These are phyloP conservation scores for Borostomias antarcticus DNA, from an alignment of 2,797 vertebrate species.

Conservation along the genomic window DNA sequence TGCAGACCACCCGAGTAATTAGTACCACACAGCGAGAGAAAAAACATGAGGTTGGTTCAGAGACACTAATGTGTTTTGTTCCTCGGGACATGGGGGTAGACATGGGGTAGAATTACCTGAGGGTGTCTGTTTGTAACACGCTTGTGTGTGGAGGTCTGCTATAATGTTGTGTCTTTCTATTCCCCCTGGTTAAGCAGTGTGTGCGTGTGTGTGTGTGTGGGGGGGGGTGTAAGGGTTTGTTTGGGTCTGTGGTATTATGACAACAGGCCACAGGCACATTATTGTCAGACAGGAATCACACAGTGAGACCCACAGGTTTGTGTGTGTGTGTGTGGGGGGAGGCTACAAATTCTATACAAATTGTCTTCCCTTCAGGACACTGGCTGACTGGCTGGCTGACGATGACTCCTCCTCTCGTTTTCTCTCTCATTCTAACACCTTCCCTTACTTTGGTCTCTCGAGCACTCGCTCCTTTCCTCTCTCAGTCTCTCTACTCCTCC, in stretches of 20 bases:
- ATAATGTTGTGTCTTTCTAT: background rate
- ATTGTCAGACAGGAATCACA: slow-evolving; percentile 51
- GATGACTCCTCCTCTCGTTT: slow-evolving; percentile 38
- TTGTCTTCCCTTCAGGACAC: slow-evolving; percentile 54
- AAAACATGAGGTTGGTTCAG: background rate
- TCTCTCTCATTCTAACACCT: background rate
- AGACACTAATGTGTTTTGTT: background rate
- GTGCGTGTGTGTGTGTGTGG: slow-evolving; percentile 3
- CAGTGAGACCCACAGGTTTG: slow-evolving; percentile 3
- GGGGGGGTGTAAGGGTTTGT: slow-evolving; percentile 5
- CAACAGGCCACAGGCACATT: slow-evolving; percentile 50
- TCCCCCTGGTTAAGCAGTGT: background rate
- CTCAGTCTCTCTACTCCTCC: background rate
- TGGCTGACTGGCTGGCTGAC: slow-evolving; percentile 41
- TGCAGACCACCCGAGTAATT: slow-evolving; percentile 72
- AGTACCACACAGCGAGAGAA: slow-evolving; percentile 53
- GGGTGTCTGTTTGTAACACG: background rate
- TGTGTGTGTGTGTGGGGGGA: slow-evolving; percentile 2
- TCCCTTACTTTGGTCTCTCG: background rate
- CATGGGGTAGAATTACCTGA: background rate
- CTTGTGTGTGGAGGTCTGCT: background rate
- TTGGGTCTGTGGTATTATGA: slow-evolving; percentile 24
- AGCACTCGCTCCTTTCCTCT: background rate
- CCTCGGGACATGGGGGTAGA: background rate
- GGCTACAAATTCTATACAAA: slow-evolving; percentile 63